Conservation (phyloP, 2,888 invertebrate genomes). For the Carpatolechia fugitivella region DNA sequence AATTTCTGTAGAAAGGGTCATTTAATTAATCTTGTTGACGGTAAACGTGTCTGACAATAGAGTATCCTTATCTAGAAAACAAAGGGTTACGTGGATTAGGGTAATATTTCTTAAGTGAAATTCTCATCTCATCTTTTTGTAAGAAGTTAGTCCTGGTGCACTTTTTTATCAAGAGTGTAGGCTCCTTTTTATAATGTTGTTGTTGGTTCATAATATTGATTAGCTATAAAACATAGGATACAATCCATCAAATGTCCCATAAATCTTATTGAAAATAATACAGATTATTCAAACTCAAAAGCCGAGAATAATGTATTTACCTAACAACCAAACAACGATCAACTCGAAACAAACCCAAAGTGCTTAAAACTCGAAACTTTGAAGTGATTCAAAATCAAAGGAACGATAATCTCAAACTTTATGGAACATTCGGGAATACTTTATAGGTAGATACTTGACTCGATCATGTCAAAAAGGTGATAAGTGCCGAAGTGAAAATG, state of each 20-base stretch:
- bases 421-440: neutral
- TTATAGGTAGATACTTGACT: slow-evolving; percentile 5
- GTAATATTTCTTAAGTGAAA: neutral
- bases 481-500: slow-evolving; percentile 57
- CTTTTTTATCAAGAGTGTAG: too few species aligned
- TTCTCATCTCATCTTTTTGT: too few species aligned
- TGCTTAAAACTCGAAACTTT: slow-evolving; percentile 7
- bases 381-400: slow-evolving; percentile 6
- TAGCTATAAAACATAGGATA: too few species aligned
- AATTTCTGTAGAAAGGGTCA: neutral
- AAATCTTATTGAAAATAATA: neutral
- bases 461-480: slow-evolving; percentile 52
- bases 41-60: neutral
- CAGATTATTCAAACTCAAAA: neutral
- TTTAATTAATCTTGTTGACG: slow-evolving; percentile 3
- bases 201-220: too few species aligned
- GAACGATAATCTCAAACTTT: neutral
- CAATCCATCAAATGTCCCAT: too few species aligned
- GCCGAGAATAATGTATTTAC: slow-evolving; percentile 7
- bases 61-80: neutral
- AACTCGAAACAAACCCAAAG: slow-evolving; percentile 1
- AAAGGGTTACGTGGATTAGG: neutral
- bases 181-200: too few species aligned
- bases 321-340: neutral
- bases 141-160: too few species aligned